Evolutionary conservation across 2,113 vertebrate genomes (phyloP).

Genomic region (Mola mola): DNA sequence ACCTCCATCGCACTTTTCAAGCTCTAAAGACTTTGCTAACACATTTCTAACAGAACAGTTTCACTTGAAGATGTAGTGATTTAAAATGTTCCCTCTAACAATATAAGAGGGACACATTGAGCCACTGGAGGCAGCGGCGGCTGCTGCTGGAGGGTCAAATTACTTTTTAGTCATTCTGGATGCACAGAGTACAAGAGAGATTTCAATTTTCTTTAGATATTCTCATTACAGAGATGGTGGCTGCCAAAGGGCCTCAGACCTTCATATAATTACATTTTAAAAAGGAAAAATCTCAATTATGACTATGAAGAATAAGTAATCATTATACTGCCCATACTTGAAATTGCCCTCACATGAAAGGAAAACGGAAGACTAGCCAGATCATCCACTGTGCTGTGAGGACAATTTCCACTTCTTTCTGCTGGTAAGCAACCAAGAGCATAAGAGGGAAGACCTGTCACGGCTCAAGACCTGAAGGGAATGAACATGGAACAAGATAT

Average conservation of each 20-base stretch:
- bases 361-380: constrained; percentile 46
- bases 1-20: constrained; percentile 67
- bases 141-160: constrained; percentile 70
- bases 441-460: constrained; percentile 70
- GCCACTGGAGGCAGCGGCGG: constrained; percentile 40
- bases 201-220: constrained; percentile 80
- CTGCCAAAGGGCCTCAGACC: constrained; percentile 74
- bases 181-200: constrained; percentile 68
- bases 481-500: constrained; percentile 68
- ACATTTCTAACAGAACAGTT: constrained; percentile 69
- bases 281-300: constrained; percentile 79
- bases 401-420: constrained; percentile 65
- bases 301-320: constrained; percentile 78
- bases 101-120: constrained; percentile 65
- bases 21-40: constrained; percentile 59
- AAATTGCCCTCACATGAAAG: constrained; percentile 67
- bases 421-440: constrained; percentile 69
- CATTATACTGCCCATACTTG: constrained; percentile 62
- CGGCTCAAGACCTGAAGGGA: constrained; percentile 62
- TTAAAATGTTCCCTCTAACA: constrained; percentile 68
- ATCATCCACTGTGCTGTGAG: constrained; percentile 63
- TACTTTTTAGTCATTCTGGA: constrained; percentile 72
- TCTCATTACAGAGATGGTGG: constrained; percentile 75
- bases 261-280: constrained; percentile 80
- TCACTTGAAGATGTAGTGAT: constrained; percentile 73